phyloP scores from a whole-genome alignment of 2,888 invertebrate genomes.

The Troides helena region DNA sequence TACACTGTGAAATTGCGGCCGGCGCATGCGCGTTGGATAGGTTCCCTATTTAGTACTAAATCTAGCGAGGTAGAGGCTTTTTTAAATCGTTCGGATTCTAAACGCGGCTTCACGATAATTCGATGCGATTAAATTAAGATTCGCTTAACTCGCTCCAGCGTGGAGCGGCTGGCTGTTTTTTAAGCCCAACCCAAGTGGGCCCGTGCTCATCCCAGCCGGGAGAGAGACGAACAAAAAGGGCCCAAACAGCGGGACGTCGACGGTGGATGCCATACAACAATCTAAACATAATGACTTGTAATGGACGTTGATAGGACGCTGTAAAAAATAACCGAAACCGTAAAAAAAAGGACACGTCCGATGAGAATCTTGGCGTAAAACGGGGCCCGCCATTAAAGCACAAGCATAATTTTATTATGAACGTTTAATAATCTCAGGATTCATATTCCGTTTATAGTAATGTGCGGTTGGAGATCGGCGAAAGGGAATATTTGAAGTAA shows the following conservation, averaged over 20 bases:
- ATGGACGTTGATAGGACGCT: constrained; percentile 59
- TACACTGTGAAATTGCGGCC: constrained; percentile 22
- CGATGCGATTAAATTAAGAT: constrained; percentile 43
- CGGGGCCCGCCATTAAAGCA: constrained; percentile 31
- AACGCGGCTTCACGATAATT: constrained; percentile 41
- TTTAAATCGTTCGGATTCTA: constrained; percentile 36
- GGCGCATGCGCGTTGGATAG: not conserved
- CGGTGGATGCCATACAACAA: constrained; percentile 58
- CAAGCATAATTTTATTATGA: constrained; percentile 36
- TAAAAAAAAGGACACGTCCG: constrained; percentile 25
- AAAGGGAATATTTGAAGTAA: constrained; percentile 45
- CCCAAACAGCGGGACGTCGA: constrained; percentile 58
- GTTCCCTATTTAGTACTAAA: constrained; percentile 4
- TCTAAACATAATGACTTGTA: constrained; percentile 67
- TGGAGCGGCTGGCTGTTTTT: constrained; percentile 31
- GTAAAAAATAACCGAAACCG: constrained; percentile 27
- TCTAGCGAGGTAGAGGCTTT: constrained; percentile 22
- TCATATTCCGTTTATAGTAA: constrained; percentile 56
- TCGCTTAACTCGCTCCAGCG: constrained; percentile 36
- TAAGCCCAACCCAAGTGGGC: constrained; percentile 36
- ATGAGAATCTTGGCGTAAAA: constrained; percentile 34
- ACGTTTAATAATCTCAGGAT: constrained; percentile 36
- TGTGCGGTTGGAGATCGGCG: constrained; percentile 40
- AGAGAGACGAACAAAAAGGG: constrained; percentile 38
- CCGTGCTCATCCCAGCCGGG: constrained; percentile 33